Evolutionary conservation across 2,113 vertebrate species (phyloP).

Genomic region (Neopipo cinnamomea): DNA sequence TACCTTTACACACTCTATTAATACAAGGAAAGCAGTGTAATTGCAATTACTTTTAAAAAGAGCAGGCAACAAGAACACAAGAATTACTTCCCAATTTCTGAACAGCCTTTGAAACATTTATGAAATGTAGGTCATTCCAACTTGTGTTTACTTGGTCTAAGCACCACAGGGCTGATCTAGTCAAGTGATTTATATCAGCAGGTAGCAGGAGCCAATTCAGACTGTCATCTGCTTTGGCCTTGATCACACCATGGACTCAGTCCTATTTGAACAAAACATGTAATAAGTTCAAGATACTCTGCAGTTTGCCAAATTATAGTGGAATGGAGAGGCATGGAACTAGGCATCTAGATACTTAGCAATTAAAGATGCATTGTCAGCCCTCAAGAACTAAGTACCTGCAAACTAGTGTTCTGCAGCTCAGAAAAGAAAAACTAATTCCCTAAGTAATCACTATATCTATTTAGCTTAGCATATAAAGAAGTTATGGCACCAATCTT

Average conservation of each 20-base stretch:
- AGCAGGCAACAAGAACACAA: not conserved
- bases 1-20: not conserved
- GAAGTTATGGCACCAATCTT: not conserved
- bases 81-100: not conserved
- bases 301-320: not conserved
- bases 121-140: not conserved
- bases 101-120: not conserved
- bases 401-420: not conserved
- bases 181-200: not conserved
- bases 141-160: not conserved
- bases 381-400: not conserved
- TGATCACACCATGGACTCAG: not conserved
- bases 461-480: not conserved
- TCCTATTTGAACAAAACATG: not conserved
- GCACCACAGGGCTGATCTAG: not conserved
- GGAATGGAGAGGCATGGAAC: not conserved
- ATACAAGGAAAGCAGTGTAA: not conserved
- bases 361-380: not conserved
- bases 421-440: not conserved
- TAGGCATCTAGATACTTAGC: not conserved
- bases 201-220: not conserved
- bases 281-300: not conserved
- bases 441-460: not conserved
- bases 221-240: not conserved
- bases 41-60: not conserved